phyloP scores from a whole-genome alignment of 1,140 invertebrate species.

The Listronotus oregonensis region DNA sequence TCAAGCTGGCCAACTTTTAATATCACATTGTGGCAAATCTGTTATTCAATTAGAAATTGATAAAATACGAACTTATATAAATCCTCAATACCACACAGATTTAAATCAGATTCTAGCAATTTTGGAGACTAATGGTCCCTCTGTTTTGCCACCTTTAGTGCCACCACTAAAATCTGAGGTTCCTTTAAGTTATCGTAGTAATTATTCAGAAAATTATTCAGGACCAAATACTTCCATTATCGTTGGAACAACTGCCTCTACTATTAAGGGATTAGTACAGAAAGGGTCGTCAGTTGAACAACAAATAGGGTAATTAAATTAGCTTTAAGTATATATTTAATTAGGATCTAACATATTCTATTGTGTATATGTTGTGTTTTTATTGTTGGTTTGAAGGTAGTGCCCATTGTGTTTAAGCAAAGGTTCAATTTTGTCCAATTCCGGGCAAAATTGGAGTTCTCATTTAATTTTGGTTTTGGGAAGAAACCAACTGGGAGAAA shows the following conservation, averaged over 20 bases:
- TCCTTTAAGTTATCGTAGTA: conserved; percentile 49
- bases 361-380: too few species aligned
- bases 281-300: conserved; percentile 36
- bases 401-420: too few species aligned
- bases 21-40: conserved; percentile 43
- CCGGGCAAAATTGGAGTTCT: too few species aligned
- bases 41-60: conserved; percentile 41
- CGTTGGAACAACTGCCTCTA: conserved; percentile 46
- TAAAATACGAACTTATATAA: conserved; percentile 42
- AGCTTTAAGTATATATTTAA: too few species aligned
- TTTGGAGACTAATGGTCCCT: conserved; percentile 9
- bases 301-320: conserved; percentile 35
- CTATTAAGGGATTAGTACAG: conserved; percentile 46
- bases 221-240: not conserved
- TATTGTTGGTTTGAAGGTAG: too few species aligned
- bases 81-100: conserved; percentile 33
- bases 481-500: too few species aligned
- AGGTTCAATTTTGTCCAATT: too few species aligned
- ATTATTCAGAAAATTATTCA: conserved; percentile 11
- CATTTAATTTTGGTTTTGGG: too few species aligned
- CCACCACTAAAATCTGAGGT: conserved; percentile 46
- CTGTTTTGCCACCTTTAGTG: conserved; percentile 17
- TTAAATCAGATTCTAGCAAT: conserved; percentile 37
- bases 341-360: too few species aligned
- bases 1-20: conserved; percentile 41